Base-by-base conservation (phyloP, 2,797 vertebrate species). In the Brachyalestes nurse region DNA sequence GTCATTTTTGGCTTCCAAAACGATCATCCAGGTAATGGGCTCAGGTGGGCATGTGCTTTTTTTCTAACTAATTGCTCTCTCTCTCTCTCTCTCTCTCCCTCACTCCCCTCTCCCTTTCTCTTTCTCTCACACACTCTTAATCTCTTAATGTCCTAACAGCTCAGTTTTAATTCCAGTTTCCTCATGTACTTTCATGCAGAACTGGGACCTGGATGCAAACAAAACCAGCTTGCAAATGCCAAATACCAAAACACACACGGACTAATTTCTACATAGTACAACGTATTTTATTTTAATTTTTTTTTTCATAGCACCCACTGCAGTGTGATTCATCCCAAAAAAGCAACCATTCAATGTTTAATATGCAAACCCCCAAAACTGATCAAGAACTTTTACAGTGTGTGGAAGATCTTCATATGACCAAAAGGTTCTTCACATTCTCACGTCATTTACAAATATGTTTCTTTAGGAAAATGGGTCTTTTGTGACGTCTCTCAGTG, bases 1-100 rank as follows among this genome's bases (percentile, higher is more conserved):
- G 86, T 83, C 75, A 79, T 82, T 86, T 86, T 78, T 86, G 84
- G 79, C 84, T 87, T 83, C 75, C 74, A 80, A 82, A 79, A 78
- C 51, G 86, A 89, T 86, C 84, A 84, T 83, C 83, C 84, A 81
- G 76, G 64, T 83, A 82, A 81, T 83, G 66, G 62, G 70, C 70
- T 74, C 38, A 80, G 62, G 78, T 78, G 47, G 75, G 79, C 65
- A 78, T 80, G 25, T 79, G 51, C 75, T n/a, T 79, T 82, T 83
- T 76, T 23, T 75, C 45, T 60, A 38, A 84, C 82, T 77, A 83
- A n/a, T n/a, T n/a, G n/a, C n/a, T n/a, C 38, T 67, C 17, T 79
- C 79, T 78, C 17, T 74, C n/a, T 67, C 42, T 21, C 74, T 62
- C 77, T 75, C 65, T 60, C 80, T 80, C 14, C 72, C 21, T 64